These are phyloP conservation scores for Steromphala cineraria DNA, from an alignment of 2,888 invertebrate species.

Conservation along the genomic window DNA sequence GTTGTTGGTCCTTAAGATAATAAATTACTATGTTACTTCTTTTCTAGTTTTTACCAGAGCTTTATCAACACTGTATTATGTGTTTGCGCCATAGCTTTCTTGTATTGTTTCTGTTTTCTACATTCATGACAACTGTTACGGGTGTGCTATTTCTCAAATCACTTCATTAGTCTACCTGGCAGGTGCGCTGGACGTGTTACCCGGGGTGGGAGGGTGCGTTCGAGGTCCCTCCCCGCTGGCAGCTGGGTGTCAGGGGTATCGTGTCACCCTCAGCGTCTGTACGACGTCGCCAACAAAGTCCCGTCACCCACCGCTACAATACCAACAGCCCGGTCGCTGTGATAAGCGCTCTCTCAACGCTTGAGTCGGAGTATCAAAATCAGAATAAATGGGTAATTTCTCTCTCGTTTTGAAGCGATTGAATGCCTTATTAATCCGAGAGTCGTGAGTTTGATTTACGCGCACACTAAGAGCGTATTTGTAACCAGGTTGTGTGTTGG, in stretches of 20 bases:
- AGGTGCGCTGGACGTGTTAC: too few relatives aligned
- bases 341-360: background rate
- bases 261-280: background rate
- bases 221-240: background rate
- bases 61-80: too few relatives aligned
- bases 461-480: background rate
- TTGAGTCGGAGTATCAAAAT: background rate
- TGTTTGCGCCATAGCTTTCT: too few relatives aligned
- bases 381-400: slow-evolving; percentile 10
- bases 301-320: background rate
- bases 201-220: too few relatives aligned
- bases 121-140: too few relatives aligned
- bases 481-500: too few relatives aligned
- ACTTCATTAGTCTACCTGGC: too few relatives aligned
- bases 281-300: background rate
- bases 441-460: slow-evolving; percentile 3
- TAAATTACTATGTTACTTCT: too few relatives aligned
- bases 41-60: too few relatives aligned
- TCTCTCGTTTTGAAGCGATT: background rate
- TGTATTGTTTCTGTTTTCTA: too few relatives aligned
- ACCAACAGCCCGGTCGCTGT: background rate
- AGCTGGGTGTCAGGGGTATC: slow-evolving; percentile 3
- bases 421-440: background rate
- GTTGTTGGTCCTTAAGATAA: too few relatives aligned
- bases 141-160: too few relatives aligned